Base-by-base conservation (phyloP, 2,113 vertebrate genomes). In the Tautogolabrus adspersus region DNA sequence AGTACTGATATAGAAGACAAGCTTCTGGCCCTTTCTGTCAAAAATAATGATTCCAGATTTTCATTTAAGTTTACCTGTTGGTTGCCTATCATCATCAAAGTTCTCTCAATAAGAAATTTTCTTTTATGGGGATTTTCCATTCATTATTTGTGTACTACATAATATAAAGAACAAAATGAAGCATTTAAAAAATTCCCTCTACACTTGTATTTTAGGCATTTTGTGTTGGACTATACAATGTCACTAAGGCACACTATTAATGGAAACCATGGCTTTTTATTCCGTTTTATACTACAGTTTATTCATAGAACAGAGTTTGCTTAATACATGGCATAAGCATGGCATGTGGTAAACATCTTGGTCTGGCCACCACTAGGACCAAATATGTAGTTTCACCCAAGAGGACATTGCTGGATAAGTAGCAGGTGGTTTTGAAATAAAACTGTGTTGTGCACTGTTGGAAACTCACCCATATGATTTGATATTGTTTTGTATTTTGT, bases 381-480 rank as follows among this genome's bases (percentile, higher is more conserved):
- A 47, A 30, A 46, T 0, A 34, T 44, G 4, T 59, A 10, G 37
- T 60, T 58, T 18, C 22, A 57, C 44, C n/a, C 16, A 47, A 19
- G 34, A 55, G 37, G 34, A 59, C 12, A 22, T 2, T 60, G 30
- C 37, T n/a, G 12, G 15, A 22, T 26, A 12, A 44, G 13, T 38
- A 30, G 63, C 0, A n/a, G 34, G 21, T 13, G n/a, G 55, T 70
- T 60, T 58, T 30, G 19, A n/a, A 52, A 21, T 5, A 18, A n/a
- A 8, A 8, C 52, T 19, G 8, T 60, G 56, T 52, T 37, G 64
- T 71, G 23, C 58, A 47, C 21, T 57, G 75, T 21, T 8, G 26
- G 60, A 72, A 75, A 72, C 51, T 67, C 62, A 83, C 60, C 61
- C 37, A 8, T 73, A 56, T 5, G 54, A 85, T 89, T 79, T 11